phyloP scores from a whole-genome alignment of 2,797 vertebrate species.

The Malurus leucopterus region DNA sequence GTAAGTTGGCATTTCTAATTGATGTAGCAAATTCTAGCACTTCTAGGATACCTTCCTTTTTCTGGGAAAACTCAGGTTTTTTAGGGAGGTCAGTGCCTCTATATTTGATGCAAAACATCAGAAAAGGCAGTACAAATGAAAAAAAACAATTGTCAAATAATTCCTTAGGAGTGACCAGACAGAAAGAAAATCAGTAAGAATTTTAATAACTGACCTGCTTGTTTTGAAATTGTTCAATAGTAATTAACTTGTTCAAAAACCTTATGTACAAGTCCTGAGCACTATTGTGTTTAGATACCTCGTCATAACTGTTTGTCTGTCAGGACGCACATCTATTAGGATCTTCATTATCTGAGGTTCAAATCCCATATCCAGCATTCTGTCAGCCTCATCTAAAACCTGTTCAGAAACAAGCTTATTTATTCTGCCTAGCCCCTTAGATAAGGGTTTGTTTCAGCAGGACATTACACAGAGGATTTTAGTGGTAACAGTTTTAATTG shows the following conservation, averaged over 20 bases:
- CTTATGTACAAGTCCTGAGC: not conserved
- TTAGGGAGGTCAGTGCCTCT: not conserved
- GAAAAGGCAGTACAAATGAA: not conserved
- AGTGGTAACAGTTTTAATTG: not conserved
- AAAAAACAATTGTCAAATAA: not conserved
- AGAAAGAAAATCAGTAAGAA: not conserved
- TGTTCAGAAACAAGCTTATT: slow-evolving; percentile 46
- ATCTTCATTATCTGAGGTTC: slow-evolving; percentile 98
- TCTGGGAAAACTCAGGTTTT: not conserved
- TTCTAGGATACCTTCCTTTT: not conserved
- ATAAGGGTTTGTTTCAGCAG: not conserved
- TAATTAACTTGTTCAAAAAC: not conserved
- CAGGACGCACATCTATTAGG: slow-evolving; percentile 90
- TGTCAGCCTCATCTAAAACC: slow-evolving; percentile 97
- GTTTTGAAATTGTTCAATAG: not conserved
- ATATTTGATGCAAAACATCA: not conserved
- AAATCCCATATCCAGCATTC: slow-evolving; percentile 98
- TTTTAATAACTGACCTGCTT: not conserved
- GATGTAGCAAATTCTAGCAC: not conserved
- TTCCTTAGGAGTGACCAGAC: not conserved
- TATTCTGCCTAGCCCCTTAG: not conserved
- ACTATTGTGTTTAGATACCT: slow-evolving; percentile 72
- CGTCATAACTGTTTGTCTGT: slow-evolving; percentile 95
- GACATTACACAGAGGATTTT: not conserved
- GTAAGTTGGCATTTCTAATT: not conserved